phyloP scores from a whole-genome alignment of 2,113 vertebrate species.

The Eurypyga helias region DNA sequence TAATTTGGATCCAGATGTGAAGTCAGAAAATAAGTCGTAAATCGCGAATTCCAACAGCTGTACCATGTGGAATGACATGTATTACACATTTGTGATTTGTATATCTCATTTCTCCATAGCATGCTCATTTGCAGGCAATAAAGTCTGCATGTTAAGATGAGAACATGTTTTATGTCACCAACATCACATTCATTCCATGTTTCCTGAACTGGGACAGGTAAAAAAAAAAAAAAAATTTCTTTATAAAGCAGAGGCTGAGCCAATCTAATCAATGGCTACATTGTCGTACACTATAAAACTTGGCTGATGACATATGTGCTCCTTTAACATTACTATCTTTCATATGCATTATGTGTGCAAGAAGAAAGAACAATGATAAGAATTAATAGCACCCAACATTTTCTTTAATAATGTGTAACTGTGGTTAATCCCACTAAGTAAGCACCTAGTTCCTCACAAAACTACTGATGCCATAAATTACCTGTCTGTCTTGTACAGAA shows the following conservation, averaged over 20 bases:
- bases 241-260: background rate
- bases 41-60: background rate
- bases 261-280: background rate
- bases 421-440: background rate
- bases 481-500: background rate
- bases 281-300: background rate
- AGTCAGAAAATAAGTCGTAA: background rate
- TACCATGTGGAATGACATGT: background rate
- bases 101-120: background rate
- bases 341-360: background rate
- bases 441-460: background rate
- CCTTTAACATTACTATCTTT: background rate
- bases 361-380: background rate
- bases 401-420: background rate
- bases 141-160: background rate
- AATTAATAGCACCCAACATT: background rate
- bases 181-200: background rate
- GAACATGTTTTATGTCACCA: background rate
- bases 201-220: background rate
- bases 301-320: background rate
- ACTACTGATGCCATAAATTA: background rate
- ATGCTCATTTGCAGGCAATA: background rate
- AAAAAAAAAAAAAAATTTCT: background rate
- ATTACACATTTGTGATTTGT: background rate
- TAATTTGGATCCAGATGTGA: background rate